phyloP scores from a whole-genome alignment of 2,888 invertebrate genomes.

The Pteria penguin region DNA sequence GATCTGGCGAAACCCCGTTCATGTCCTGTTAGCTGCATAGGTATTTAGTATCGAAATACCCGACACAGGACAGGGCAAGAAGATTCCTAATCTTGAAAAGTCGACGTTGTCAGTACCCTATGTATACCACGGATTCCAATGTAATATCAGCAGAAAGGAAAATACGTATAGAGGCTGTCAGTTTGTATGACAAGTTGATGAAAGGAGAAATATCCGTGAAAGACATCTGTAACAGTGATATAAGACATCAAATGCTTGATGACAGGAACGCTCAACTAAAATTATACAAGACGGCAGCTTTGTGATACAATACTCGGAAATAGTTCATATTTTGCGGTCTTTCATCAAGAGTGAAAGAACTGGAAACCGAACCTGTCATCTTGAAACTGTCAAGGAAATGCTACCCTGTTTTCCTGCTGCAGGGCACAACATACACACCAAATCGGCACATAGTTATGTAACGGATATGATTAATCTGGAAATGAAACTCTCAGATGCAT shows the following conservation, averaged over 20 bases:
- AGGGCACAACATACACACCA: slow-evolving; percentile 72
- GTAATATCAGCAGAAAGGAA: too few species aligned
- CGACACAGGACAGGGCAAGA: background rate
- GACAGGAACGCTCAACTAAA: background rate
- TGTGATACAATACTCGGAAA: slow-evolving; percentile 36
- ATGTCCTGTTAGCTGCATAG: background rate
- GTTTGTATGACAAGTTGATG: background rate
- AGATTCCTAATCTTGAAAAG: background rate
- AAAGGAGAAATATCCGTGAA: background rate
- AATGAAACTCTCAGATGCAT: slow-evolving; percentile 26
- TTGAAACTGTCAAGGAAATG: slow-evolving; percentile 52
- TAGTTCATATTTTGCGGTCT: slow-evolving; percentile 32
- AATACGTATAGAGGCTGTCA: background rate
- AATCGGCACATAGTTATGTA: slow-evolving; percentile 43
- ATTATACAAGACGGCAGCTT: slow-evolving; percentile 19
- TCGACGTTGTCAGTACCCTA: background rate
- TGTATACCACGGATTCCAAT: background rate
- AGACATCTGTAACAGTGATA: background rate
- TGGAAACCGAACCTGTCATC: slow-evolving; percentile 57
- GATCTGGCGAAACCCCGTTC: too few species aligned
- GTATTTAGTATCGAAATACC: background rate
- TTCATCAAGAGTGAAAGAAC: slow-evolving; percentile 54
- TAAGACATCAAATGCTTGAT: background rate
- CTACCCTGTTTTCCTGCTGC: slow-evolving; percentile 59
- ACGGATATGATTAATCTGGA: slow-evolving; percentile 31